Percentiles rank a stretch among this genome's conserved stretches.
Evolutionary conservation across 2,888 invertebrate genomes (phyloP).

Genomic region (Synanthedon vespiformis): DNA sequence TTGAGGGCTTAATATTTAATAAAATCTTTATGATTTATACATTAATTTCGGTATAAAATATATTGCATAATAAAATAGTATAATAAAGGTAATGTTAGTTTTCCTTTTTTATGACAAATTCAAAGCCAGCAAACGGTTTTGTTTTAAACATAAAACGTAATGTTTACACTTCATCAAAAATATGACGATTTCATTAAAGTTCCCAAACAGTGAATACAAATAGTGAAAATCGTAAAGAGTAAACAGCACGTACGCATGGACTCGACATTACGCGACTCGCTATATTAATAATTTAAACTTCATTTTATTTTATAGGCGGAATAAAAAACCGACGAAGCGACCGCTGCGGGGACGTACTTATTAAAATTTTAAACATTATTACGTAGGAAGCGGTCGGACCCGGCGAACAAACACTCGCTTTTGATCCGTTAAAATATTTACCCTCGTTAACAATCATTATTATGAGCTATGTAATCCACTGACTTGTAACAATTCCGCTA

Average conservation of each 20-base stretch:
- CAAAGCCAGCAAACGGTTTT: too few species aligned
- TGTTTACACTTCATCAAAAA: too few species aligned
- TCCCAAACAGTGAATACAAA: too few species aligned
- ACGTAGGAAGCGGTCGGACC: not conserved
- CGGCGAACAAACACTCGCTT: not conserved
- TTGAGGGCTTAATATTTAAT: too few species aligned
- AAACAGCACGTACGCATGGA: slow-evolving; percentile 17
- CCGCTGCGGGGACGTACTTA: not conserved
- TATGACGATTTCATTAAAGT: too few species aligned
- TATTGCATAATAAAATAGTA: too few species aligned
- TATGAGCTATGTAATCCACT: not conserved
- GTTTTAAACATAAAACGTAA: too few species aligned
- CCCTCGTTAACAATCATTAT: not conserved
- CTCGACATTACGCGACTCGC: slow-evolving; percentile 18
- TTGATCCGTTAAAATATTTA: not conserved
- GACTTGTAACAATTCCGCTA: not conserved
- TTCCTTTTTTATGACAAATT: too few species aligned
- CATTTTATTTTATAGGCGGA: slow-evolving; percentile 45
- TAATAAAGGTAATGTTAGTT: too few species aligned
- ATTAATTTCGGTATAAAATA: too few species aligned
- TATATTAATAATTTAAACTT: slow-evolving; percentile 49
- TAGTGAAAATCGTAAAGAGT: slow-evolving; percentile 13
- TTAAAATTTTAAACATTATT: slow-evolving; percentile 1
- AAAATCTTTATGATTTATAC: too few species aligned
- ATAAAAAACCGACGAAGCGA: slow-evolving; percentile 20